Evolutionary conservation across 2,797 vertebrate species (phyloP).

Genomic region (Coccyzus lansbergi): DNA sequence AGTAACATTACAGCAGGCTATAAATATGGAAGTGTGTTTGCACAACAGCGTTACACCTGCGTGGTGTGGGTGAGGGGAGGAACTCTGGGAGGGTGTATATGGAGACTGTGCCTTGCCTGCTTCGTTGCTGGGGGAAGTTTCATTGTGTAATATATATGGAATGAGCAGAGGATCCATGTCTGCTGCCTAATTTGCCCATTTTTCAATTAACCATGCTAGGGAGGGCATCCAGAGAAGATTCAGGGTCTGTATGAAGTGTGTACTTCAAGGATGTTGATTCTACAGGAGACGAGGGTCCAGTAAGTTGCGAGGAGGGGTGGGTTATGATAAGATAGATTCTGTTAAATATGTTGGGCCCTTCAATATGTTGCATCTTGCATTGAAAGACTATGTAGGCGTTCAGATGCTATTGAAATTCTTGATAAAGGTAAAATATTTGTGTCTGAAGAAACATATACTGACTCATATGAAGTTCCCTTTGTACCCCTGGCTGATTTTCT

Average conservation of each 20-base stretch:
- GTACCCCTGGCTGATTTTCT: background rate
- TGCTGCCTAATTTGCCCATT: background rate
- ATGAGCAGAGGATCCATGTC: background rate
- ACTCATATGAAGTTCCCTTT: background rate
- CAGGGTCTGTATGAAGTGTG: background rate
- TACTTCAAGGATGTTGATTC: background rate
- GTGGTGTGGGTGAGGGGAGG: background rate
- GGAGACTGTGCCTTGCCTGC: background rate
- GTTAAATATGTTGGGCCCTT: background rate
- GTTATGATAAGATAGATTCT: background rate
- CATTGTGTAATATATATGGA: background rate
- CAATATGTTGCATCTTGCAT: background rate
- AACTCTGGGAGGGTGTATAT: fast-evolving
- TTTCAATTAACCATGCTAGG: background rate
- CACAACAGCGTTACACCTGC: background rate
- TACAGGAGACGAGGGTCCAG: background rate
- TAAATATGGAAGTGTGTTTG: background rate
- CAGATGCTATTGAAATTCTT: background rate
- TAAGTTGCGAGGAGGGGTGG: background rate
- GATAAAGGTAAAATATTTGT: background rate
- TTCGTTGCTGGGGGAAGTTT: background rate
- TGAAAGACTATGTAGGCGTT: background rate
- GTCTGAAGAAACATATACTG: background rate
- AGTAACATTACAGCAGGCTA: background rate
- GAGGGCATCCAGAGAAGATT: background rate